Evolutionary conservation across 1,140 invertebrate genomes (phyloP).

Genomic region (Pseudachorutes palmiensis): DNA sequence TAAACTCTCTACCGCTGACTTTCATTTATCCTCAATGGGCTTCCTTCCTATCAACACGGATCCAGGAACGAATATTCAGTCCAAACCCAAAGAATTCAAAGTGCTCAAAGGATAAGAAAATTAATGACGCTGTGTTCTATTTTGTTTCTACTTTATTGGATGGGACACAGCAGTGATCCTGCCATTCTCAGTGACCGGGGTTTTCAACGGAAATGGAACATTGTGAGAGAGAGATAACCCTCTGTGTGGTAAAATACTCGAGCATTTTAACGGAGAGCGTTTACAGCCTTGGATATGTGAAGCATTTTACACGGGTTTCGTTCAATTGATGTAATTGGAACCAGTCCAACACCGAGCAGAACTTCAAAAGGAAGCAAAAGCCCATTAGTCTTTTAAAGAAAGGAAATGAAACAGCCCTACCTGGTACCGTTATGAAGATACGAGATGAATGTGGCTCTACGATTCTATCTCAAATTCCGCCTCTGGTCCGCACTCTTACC

Average conservation of each 20-base stretch:
- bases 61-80: neutral
- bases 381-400: neutral
- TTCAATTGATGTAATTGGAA: conserved; percentile 1
- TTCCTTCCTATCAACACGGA: neutral
- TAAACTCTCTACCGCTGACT: neutral
- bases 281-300: neutral
- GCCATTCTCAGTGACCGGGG: neutral
- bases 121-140: neutral
- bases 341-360: neutral
- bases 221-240: neutral
- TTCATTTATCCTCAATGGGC: neutral
- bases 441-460: neutral
- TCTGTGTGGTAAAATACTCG: neutral
- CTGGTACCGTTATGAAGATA: neutral
- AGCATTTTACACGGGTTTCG: neutral
- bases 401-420: conserved; percentile 7
- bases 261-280: neutral
- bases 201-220: neutral
- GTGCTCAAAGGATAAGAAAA: neutral
- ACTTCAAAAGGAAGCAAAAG: neutral
- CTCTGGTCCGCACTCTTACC: too few relatives aligned
- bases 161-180: neutral
- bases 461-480: neutral
- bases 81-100: neutral
- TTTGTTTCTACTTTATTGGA: neutral